Percentiles rank a stretch among this genome's conserved stretches.
Conservation (phyloP, 2,888 invertebrate genomes). For the Dugesia japonica region DNA sequence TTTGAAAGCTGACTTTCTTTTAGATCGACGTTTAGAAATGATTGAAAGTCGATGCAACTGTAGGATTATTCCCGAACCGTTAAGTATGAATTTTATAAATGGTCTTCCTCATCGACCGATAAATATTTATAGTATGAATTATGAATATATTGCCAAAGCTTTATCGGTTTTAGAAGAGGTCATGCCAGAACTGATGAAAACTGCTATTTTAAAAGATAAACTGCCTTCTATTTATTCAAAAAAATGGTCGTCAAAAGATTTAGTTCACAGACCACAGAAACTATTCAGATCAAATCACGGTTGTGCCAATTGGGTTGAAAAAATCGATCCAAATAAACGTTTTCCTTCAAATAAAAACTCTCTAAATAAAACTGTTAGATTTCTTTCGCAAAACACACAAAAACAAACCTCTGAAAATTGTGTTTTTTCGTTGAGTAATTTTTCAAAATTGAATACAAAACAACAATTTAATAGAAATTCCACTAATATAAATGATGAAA, state of each 20-base stretch:
- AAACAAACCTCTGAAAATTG: too few species aligned
- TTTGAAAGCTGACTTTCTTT: neutral
- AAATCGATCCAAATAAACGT: neutral
- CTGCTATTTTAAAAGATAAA: neutral
- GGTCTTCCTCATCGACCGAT: neutral
- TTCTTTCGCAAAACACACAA: too few species aligned
- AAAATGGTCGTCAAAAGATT: neutral
- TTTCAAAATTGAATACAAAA: too few species aligned
- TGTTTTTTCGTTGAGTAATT: too few species aligned
- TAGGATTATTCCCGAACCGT: neutral
- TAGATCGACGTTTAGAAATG: neutral
- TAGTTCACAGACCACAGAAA: neutral
- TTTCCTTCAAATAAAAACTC: neutral
- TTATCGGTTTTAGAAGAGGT: neutral
- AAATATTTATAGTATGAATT: neutral
- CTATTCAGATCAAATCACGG: neutral
- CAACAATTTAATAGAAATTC: too few species aligned
- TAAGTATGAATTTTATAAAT: neutral
- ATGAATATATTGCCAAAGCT: neutral
- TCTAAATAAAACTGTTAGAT: neutral
- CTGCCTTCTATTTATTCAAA: neutral
- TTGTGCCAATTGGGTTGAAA: neutral
- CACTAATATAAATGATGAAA: too few species aligned
- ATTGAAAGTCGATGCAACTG: neutral
- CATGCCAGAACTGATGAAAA: neutral